These are phyloP conservation scores for Neogale vison DNA, from an alignment of 2,113 vertebrate species.

Conservation along the genomic window DNA sequence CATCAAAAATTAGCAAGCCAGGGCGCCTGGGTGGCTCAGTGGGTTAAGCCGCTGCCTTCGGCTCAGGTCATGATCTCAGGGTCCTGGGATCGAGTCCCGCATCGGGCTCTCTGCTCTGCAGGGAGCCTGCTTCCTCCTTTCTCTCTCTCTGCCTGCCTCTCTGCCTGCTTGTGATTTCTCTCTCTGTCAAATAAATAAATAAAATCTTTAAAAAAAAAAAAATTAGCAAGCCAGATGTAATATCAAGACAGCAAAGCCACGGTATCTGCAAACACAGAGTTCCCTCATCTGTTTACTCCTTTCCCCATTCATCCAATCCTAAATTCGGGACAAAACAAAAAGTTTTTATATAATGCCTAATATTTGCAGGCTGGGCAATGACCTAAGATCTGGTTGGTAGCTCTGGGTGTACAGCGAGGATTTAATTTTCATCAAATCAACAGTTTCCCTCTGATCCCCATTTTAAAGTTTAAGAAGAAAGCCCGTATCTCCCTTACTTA, in stretches of 20 bases:
- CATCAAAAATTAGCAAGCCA: neutral
- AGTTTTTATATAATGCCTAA: neutral
- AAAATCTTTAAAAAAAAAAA: no score
- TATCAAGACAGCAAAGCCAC: neutral
- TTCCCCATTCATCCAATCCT: neutral
- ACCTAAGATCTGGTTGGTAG: neutral
- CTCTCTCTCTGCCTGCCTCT: no score
- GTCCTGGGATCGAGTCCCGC: no score
- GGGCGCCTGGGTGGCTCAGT: no score
- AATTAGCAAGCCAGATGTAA: neutral
- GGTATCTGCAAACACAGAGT: neutral
- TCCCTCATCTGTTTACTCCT: neutral
- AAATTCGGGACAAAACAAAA: neutral
- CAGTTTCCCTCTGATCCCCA: neutral
- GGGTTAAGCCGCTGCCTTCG: no score
- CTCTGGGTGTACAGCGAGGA: neutral
- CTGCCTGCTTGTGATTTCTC: no score
- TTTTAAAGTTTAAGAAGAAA: conserved; percentile 16
- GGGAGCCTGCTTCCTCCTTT: no score
- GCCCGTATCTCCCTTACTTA: neutral
- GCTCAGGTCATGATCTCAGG: no score
- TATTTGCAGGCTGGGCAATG: neutral
- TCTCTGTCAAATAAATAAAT: no score
- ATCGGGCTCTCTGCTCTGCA: no score
- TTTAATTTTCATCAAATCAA: neutral